phyloP scores from a whole-genome alignment of 1,140 invertebrate genomes.

The Magallana gigas region DNA sequence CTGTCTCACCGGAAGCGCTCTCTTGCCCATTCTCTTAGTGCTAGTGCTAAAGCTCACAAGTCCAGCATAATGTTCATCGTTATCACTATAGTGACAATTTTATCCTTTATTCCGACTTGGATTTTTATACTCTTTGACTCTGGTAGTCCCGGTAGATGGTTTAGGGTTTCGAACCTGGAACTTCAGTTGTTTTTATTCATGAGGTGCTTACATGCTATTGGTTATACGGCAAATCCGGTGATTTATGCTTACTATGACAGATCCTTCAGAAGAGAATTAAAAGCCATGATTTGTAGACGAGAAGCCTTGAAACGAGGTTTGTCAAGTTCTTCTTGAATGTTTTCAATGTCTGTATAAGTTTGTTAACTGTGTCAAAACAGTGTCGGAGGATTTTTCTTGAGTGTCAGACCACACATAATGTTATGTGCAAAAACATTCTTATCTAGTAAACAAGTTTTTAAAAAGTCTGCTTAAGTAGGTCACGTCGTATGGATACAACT shows the following conservation, averaged over 20 bases:
- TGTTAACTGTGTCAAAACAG: too few species aligned
- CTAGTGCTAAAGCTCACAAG: constrained; percentile 6
- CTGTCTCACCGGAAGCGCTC: neutral
- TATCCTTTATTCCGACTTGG: constrained; percentile 35
- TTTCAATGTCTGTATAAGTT: too few species aligned
- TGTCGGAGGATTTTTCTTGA: too few species aligned
- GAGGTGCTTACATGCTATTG: neutral
- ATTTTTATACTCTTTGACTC: constrained; percentile 32
- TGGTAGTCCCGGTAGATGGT: constrained; percentile 16
- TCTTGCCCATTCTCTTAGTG: neutral
- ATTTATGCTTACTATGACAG: constrained; percentile 43
- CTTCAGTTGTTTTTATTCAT: constrained; percentile 29
- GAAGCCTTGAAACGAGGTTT: neutral
- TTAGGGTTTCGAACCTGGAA: neutral
- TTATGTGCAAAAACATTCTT: too few species aligned
- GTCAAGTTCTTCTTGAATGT: neutral
- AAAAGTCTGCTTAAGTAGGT: too few species aligned
- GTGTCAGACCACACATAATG: too few species aligned
- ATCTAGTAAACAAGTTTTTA: too few species aligned
- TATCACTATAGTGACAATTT: constrained; percentile 28
- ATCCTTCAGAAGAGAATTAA: constrained; percentile 19
- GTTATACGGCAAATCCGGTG: constrained; percentile 14
- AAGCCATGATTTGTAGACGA: neutral
- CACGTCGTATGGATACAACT: too few species aligned
- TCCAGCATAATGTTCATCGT: constrained; percentile 35